Conservation (phyloP, 1,140 invertebrate genomes). For the Drosophila ironensis region DNA sequence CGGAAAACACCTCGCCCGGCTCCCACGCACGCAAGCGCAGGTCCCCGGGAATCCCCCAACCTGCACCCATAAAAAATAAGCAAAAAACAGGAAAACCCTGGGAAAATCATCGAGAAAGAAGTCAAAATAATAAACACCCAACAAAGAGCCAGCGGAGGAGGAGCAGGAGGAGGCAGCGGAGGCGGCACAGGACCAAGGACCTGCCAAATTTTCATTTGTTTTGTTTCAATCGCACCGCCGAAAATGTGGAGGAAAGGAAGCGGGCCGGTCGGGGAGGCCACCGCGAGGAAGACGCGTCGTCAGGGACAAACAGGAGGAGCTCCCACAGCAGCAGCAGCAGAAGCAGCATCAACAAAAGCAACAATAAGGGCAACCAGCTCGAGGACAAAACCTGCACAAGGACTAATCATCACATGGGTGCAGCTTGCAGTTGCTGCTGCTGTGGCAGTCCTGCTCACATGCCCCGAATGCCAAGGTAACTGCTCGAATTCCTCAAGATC, state of each 20-base stretch:
- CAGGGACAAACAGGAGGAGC: constrained; percentile 49
- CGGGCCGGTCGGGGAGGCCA: constrained; percentile 46
- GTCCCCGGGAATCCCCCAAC: constrained; percentile 14
- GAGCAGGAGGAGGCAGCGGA: constrained; percentile 10
- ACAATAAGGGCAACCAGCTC: constrained; percentile 5
- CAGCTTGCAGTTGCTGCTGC: constrained; percentile 55
- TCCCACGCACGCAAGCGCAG: constrained; percentile 47
- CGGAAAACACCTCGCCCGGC: constrained; percentile 4
- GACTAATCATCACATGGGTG: constrained; percentile 63
- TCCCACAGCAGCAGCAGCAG: constrained; percentile 10
- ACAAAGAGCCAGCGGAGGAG: constrained; percentile 12
- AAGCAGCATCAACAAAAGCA: constrained; percentile 15
- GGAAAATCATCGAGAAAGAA: too few species aligned
- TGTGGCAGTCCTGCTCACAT: constrained; percentile 58
- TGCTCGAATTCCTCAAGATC: background rate
- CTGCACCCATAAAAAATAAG: background rate
- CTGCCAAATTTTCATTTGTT: constrained; percentile 19
- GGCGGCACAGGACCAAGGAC: background rate
- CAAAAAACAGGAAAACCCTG: too few species aligned
- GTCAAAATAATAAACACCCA: too few species aligned
- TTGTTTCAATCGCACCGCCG: constrained; percentile 20
- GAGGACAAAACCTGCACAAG: constrained; percentile 27
- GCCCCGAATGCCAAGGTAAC: constrained; percentile 67
- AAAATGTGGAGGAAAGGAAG: constrained; percentile 36
- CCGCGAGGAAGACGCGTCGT: constrained; percentile 59